Evolutionary conservation across 2,888 invertebrate genomes (phyloP).

Genomic region (Artemia sp.): DNA sequence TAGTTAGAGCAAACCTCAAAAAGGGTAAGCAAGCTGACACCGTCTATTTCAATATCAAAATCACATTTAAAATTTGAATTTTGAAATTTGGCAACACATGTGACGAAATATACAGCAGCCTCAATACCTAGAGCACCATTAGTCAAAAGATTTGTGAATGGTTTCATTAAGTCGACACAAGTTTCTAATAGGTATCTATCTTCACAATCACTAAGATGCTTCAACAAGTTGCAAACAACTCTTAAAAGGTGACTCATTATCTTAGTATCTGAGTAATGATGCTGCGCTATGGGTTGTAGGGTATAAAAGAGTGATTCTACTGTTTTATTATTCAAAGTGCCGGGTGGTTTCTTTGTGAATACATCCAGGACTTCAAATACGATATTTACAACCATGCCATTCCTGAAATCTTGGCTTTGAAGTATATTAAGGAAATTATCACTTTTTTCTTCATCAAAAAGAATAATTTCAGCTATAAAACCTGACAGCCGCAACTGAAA

Average conservation of each 20-base stretch:
- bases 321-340: neutral
- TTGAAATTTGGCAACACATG: neutral
- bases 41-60: too few species aligned
- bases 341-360: neutral
- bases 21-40: too few species aligned
- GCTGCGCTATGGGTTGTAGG: neutral
- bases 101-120: neutral
- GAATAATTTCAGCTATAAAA: neutral
- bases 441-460: neutral
- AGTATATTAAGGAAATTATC: neutral
- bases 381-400: neutral
- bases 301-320: neutral
- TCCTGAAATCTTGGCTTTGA: neutral
- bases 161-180: neutral
- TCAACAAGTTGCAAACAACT: neutral
- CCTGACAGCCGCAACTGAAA: neutral
- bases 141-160: neutral
- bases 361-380: neutral
- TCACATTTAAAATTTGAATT: neutral
- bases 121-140: neutral
- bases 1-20: too few species aligned
- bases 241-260: neutral
- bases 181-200: neutral
- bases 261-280: neutral
- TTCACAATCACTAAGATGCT: neutral